These are phyloP conservation scores for Botia almorhae DNA, from an alignment of 2,797 vertebrate species.

Conservation along the genomic window DNA sequence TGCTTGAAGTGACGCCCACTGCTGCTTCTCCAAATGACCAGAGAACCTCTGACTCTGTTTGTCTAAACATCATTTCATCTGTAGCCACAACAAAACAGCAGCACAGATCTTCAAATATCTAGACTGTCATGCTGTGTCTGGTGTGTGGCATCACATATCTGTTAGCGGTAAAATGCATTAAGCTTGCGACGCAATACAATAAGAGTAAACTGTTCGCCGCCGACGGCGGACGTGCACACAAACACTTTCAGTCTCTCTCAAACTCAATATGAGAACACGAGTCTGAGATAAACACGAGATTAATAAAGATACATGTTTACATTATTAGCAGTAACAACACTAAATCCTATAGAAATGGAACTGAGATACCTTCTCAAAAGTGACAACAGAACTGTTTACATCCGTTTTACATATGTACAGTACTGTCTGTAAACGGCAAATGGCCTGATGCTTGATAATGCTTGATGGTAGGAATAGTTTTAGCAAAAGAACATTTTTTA, in stretches of 20 bases:
- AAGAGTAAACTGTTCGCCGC: too few relatives aligned
- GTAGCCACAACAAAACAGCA: not conserved
- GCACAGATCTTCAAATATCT: not conserved
- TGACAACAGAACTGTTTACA: not conserved
- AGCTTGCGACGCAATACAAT: not conserved
- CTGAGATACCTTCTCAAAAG: not conserved
- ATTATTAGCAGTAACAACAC: not conserved
- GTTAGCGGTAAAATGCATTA: not conserved
- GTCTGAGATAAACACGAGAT: too few relatives aligned
- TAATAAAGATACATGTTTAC: not conserved
- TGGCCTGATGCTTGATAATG: not conserved
- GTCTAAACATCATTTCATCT: not conserved
- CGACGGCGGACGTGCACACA: too few relatives aligned
- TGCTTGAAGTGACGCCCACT: conserved; percentile 6
- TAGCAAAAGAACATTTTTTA: not conserved
- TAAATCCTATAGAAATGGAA: not conserved
- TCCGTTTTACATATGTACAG: not conserved
- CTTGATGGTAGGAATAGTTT: not conserved
- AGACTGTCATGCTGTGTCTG: not conserved
- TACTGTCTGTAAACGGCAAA: not conserved
- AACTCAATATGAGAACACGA: too few relatives aligned
- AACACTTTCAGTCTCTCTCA: too few relatives aligned
- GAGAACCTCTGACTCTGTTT: conserved; percentile 10
- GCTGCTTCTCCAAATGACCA: conserved; percentile 35
- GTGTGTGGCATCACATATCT: not conserved